Conservation (phyloP, 2,797 vertebrate genomes). For the Poecile montanus region DNA sequence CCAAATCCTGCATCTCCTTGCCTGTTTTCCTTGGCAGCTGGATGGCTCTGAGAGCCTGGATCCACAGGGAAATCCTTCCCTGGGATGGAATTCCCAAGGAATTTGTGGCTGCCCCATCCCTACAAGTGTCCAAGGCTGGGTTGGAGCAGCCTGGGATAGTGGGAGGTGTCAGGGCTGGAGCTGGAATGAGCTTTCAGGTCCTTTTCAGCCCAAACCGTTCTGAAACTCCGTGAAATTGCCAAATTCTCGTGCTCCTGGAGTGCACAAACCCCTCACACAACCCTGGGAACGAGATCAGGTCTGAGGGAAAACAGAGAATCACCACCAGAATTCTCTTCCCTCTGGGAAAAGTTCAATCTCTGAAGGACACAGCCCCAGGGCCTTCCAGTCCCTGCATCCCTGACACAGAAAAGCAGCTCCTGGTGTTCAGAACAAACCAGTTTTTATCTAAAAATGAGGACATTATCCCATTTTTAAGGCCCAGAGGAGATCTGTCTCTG, state of each 20-base stretch:
- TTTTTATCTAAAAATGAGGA: neutral
- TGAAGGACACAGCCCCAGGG: accelerated
- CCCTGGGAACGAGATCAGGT: accelerated
- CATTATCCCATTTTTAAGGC: neutral
- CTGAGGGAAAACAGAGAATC: neutral
- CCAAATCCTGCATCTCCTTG: accelerated
- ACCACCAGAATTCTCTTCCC: neutral
- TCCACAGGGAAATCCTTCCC: neutral
- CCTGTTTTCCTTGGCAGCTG: neutral
- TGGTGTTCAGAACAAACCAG: neutral
- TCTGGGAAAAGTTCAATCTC: neutral
- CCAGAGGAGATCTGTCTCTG: neutral
- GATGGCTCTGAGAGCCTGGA: neutral
- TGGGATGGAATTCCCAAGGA: neutral
- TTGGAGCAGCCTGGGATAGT: neutral
- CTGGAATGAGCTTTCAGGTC: neutral
- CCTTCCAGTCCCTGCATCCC: neutral
- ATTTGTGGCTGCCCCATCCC: neutral
- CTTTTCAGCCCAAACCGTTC: neutral
- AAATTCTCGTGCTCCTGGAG: neutral
- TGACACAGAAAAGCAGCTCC: neutral
- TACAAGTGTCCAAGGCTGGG: accelerated
- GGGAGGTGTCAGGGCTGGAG: neutral
- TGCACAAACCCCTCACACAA: neutral
- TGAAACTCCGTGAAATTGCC: neutral